Evolutionary conservation across 2,888 invertebrate genomes (phyloP), one percentile per base, ranked within the genome.

Genomic region (Eucriotettix oculatus): DNA sequence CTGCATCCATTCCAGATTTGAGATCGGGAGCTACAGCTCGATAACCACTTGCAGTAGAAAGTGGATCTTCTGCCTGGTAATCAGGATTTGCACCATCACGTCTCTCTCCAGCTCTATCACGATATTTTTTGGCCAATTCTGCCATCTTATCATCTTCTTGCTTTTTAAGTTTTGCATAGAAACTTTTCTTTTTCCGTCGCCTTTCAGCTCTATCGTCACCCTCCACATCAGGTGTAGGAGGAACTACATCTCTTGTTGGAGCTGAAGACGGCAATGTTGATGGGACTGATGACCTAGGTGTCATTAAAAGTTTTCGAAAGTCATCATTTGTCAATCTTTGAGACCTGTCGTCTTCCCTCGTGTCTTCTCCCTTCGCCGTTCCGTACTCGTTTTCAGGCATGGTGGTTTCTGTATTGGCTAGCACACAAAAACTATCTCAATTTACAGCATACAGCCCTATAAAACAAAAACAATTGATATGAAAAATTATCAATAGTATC

Each of bases 11-110:
- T 64, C 93, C 89, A 0, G 94, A 93, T 71, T 96, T 95, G 14
- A 92, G 75, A 77, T 97, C 97, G 0, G 97, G 97, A 5, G 97
- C 98, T 0, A 99, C 97, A 10, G 98, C 97, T 68, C 95, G 74
- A 69, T 91, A 91, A 43, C 89, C 90, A 69, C 88, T 89, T 9
- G 91, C 87, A 17, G 86, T 90, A 55, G 88, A 86, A 64, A 91
- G 87, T 0, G 92, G 88, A 70, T 94, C 92, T 58, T 85, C 84
- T 10, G 85, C 82, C 62, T 85, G 86, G 66, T 90, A 84, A 69
- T 94, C 94, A 10, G 88, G 87, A 68, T 83, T 80, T 0, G 78
- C 81, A 0, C 94, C 94, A 68, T 93, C 94, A 65, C 96, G 76
- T 61, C 98, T 79, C 73, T 98, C 97, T 54, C 89, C 79, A 0